Evolutionary conservation across 2,888 invertebrate genomes (phyloP).

Genomic region (Lasioglossum leucozonium): DNA sequence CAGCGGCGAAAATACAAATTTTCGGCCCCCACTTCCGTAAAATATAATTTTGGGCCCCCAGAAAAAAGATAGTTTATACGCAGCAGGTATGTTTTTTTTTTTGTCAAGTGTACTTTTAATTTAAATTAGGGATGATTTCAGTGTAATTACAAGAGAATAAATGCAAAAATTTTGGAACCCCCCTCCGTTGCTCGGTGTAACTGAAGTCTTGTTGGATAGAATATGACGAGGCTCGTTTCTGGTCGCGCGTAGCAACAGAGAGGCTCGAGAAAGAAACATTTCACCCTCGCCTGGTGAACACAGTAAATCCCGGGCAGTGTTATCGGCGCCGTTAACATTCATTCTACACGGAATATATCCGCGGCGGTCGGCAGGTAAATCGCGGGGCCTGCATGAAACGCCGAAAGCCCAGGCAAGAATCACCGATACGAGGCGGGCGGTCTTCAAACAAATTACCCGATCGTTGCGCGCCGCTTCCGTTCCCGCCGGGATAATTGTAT

Average conservation of each 20-base stretch:
- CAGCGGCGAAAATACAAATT: too few species aligned
- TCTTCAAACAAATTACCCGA: conserved; percentile 29
- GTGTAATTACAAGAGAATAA: too few species aligned
- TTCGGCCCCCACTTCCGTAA: too few species aligned
- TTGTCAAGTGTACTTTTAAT: too few species aligned
- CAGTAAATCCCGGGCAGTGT: not conserved
- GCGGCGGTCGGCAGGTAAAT: not conserved
- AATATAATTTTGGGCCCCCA: too few species aligned
- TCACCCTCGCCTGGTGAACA: not conserved
- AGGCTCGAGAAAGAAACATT: not conserved
- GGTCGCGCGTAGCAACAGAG: not conserved
- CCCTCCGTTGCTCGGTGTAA: too few species aligned
- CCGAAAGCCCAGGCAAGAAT: not conserved
- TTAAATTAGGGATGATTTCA: too few species aligned
- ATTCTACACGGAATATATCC: not conserved
- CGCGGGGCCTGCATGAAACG: not conserved
- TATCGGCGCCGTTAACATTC: conserved; percentile 2
- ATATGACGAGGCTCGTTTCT: not conserved
- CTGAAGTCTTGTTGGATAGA: too few species aligned
- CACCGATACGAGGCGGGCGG: conserved; percentile 6
- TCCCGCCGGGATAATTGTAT: conserved; percentile 34
- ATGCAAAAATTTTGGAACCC: too few species aligned
- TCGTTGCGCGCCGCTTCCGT: conserved; percentile 38
- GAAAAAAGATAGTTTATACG: too few species aligned
- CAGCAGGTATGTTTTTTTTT: too few species aligned